Percentiles rank a stretch among this genome's conserved stretches.
These are phyloP conservation scores for Drosophila peninsularis DNA, from an alignment of 2,888 invertebrate species.

Conservation along the genomic window DNA sequence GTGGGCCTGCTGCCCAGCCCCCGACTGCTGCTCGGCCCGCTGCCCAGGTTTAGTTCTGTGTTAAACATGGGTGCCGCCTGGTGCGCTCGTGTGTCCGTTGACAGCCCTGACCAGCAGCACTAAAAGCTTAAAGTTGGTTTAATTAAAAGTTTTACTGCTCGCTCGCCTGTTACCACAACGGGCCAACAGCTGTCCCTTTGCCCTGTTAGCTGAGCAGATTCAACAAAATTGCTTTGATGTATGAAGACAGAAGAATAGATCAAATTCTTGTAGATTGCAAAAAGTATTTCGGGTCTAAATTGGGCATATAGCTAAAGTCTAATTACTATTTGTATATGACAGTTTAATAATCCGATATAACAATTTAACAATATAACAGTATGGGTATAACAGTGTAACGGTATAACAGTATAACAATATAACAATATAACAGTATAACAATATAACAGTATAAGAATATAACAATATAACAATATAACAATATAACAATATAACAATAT, in stretches of 20 bases:
- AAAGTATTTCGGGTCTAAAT: not conserved
- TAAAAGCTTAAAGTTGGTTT: constrained; percentile 74
- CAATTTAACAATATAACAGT: too few species aligned
- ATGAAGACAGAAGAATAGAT: not conserved
- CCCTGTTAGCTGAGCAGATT: constrained; percentile 2
- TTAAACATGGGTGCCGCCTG: constrained; percentile 37
- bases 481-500: too few species aligned
- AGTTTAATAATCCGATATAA: too few species aligned
- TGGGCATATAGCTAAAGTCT: not conserved
- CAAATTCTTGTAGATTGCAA: not conserved
- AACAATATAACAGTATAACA: too few species aligned
- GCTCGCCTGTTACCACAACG: constrained; percentile 15
- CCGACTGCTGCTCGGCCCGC: too few species aligned
- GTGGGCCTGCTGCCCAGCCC: not conserved
- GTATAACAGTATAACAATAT: too few species aligned
- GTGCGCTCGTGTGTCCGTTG: constrained; percentile 38
- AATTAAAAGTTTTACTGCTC: constrained; percentile 62
- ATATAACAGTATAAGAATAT: too few species aligned
- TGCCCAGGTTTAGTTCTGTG: not conserved
- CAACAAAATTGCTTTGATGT: constrained; percentile 22
- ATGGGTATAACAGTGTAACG: too few species aligned
- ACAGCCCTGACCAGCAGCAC: constrained; percentile 51
- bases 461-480: too few species aligned
- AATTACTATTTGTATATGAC: not conserved
- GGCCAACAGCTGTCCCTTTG: constrained; percentile 16